These are phyloP conservation scores for Darevskia mixta DNA, from an alignment of 2,797 vertebrate species.

Conservation along the genomic window DNA sequence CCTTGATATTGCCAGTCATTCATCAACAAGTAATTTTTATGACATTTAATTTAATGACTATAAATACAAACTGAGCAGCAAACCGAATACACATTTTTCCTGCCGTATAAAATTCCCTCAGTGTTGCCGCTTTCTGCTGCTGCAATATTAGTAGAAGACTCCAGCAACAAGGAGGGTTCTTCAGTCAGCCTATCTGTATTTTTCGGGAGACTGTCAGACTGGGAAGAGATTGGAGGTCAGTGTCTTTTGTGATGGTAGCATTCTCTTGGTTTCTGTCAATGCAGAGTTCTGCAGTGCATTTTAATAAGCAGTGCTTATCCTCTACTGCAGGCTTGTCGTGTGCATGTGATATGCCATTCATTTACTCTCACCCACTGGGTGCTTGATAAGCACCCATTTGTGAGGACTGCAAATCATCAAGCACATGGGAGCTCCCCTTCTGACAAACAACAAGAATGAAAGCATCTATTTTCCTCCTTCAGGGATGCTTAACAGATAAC, in stretches of 20 bases:
- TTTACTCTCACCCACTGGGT: not conserved
- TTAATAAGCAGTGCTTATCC: not conserved
- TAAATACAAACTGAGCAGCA: slow-evolving; percentile 7
- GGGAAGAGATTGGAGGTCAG: not conserved
- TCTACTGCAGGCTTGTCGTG: not conserved
- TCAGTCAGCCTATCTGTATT: not conserved
- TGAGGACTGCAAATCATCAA: not conserved
- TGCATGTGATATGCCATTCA: not conserved
- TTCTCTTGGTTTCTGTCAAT: not conserved
- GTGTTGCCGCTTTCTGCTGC: not conserved
- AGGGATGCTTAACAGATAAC: slow-evolving; percentile 51
- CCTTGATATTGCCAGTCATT: no score
- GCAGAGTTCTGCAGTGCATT: not conserved
- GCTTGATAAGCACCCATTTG: not conserved
- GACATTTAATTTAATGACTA: not conserved
- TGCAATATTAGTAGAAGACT: not conserved
- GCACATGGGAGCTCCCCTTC: not conserved
- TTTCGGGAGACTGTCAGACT: not conserved
- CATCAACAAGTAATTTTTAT: not conserved
- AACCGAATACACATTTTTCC: not conserved
- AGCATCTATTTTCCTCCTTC: slow-evolving; percentile 12
- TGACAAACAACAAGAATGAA: not conserved
- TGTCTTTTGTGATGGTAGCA: not conserved
- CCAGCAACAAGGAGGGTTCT: not conserved
- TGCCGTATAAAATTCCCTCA: not conserved